These are phyloP conservation scores for Apoda limacodes DNA, from an alignment of 2,888 invertebrate genomes.

Conservation along the genomic window DNA sequence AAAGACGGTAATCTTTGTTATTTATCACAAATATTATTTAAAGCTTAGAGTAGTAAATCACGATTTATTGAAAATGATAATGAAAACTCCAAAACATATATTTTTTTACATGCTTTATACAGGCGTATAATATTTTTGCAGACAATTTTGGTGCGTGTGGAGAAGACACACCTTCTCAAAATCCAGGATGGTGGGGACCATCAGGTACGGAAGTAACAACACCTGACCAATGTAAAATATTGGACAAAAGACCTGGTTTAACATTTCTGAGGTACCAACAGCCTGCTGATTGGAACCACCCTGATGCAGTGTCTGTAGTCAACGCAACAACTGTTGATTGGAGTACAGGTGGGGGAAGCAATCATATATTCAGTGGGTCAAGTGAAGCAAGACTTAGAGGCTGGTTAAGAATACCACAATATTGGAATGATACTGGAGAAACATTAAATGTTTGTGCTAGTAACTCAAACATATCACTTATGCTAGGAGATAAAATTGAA, in stretches of 20 bases:
- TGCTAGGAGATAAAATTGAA: conserved; percentile 57
- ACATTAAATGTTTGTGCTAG: conserved; percentile 83
- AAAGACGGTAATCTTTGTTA: conserved; percentile 73
- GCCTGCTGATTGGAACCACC: conserved; percentile 88
- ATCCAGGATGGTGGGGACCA: conserved; percentile 91
- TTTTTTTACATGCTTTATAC: too few relatives aligned
- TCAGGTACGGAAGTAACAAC: conserved; percentile 81
- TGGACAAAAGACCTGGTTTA: conserved; percentile 87
- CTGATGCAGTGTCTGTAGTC: conserved; percentile 88
- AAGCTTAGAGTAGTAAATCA: too few relatives aligned
- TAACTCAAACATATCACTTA: conserved; percentile 78
- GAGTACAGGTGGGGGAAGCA: conserved; percentile 76
- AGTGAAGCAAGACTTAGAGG: conserved; percentile 85
- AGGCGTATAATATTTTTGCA: too few relatives aligned
- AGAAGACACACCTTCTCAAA: conserved; percentile 84
- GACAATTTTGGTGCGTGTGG: conserved; percentile 88
- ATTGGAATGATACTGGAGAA: conserved; percentile 77
- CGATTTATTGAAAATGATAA: too few relatives aligned
- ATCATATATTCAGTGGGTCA: conserved; percentile 75
- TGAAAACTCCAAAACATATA: too few relatives aligned
- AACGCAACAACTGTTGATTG: conserved; percentile 88
- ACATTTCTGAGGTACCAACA: conserved; percentile 90
- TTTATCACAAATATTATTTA: too few relatives aligned
- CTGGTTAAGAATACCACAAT: conserved; percentile 82
- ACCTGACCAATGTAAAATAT: conserved; percentile 81